Evolutionary conservation across 2,113 vertebrate genomes (phyloP), one percentile per base, ranked within the genome.

Genomic region (Equus quagga): DNA sequence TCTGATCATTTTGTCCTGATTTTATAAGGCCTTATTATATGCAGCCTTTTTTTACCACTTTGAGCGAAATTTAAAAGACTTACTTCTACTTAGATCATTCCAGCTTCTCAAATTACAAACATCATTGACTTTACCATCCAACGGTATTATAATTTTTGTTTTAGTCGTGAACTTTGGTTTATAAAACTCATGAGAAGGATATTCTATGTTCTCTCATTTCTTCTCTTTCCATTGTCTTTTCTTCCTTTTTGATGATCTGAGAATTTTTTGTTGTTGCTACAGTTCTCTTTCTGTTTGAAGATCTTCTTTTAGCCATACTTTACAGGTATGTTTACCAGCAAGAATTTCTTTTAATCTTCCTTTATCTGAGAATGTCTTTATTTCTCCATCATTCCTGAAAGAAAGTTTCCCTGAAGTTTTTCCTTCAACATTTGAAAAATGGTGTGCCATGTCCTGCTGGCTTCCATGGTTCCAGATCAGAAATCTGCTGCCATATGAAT

Each of bases 381-480:
- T 65, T 86, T 56, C 8, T 14, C 11, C 12, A 17, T 58, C 76
- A 89, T 69, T 69, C 24, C 23, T 19, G 11, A 62, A 54, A 14
- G 26, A 60, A 21, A 46, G 26, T 88, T 31, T 56, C 10, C 10
- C 51, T 31, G 17, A 8, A 62, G 18, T 3, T 83, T 78, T n/a
- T 46, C 14, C 65, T 67, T 56, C n/a, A 79, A 26, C 9, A 14
- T 23, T 65, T 78, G 31, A 58, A 73, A 33, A 67, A 54, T 12
- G 11, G 14, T 21, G 26, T 46, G 3, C 2, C 5, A 5, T 6
- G 5, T 28, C 56, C 21, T 4, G 3, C 24, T 58, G 24, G 15
- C 31, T 41, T 87, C 46, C 3, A 14, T 31, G 8, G 26, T 33
- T n/a, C 41, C 33, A 75, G 31, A 51, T 3, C 56, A 88, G 17